These are phyloP conservation scores for Amblyjoppa fuscipennis DNA, from an alignment of 2,888 invertebrate genomes.

Conservation along the genomic window DNA sequence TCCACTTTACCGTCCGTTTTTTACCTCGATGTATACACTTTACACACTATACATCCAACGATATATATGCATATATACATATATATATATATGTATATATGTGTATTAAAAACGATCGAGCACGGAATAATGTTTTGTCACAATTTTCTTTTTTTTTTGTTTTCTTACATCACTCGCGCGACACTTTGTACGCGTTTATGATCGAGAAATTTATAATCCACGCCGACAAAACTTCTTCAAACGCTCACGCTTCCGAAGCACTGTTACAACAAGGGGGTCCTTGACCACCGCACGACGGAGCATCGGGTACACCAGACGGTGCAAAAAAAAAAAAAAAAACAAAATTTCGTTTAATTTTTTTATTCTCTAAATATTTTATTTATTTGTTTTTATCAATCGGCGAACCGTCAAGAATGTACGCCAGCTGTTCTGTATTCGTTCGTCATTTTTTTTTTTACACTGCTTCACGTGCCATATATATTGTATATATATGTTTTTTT, in stretches of 20 bases:
- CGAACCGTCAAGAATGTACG: constrained; percentile 39
- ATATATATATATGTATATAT: not conserved
- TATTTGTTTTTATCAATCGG: not conserved
- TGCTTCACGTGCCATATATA: not conserved
- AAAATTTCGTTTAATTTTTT: not conserved
- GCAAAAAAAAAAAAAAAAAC: not conserved
- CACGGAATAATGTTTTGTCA: not conserved
- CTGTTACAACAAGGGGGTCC: constrained; percentile 41
- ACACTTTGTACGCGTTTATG: not conserved
- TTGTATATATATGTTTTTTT: not conserved
- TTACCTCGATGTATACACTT: not conserved
- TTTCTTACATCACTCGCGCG: not conserved
- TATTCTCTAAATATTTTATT: not conserved
- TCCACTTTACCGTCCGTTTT: constrained; percentile 70
- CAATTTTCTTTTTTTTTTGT: not conserved
- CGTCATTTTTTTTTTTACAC: constrained; percentile 35
- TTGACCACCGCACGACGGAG: constrained; percentile 40
- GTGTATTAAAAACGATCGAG: not conserved
- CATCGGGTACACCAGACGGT: constrained; percentile 53
- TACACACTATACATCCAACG: not conserved
- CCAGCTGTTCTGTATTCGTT: constrained; percentile 21
- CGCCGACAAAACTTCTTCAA: constrained; percentile 44
- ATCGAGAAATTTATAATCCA: constrained; percentile 23
- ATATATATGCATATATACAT: not conserved
- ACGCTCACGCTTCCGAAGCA: constrained; percentile 60